Conservation (phyloP, 1,140 invertebrate genomes). For the Brevipalpus yothersi region DNA sequence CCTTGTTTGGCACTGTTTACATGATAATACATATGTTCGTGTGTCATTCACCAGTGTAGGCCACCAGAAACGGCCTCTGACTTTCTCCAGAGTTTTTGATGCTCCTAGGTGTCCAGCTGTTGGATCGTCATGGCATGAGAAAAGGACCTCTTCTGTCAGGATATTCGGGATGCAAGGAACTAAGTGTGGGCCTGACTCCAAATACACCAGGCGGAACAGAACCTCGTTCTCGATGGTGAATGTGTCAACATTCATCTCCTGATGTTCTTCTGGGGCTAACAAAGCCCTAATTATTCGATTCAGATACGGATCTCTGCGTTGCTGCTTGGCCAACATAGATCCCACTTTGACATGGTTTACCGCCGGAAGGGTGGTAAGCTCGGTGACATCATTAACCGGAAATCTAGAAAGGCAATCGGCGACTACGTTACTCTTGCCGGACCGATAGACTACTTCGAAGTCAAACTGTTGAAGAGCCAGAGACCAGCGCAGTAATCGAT, state of each 20-base stretch:
- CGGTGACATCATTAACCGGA: conserved; percentile 10
- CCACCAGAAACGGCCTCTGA: conserved; percentile 13
- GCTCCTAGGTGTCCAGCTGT: conserved; percentile 10
- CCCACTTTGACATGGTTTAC: no score
- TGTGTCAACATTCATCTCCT: not conserved
- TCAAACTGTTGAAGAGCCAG: conserved; percentile 11
- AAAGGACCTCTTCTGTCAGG: conserved; percentile 3
- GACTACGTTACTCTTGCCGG: conserved; percentile 5
- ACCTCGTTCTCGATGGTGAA: not conserved
- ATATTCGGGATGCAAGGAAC: not conserved
- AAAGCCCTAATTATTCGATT: not conserved
- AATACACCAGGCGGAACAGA: not conserved
- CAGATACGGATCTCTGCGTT: not conserved
- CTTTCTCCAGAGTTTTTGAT: conserved; percentile 9
- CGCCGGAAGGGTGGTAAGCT: no score
- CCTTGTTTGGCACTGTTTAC: conserved; percentile 11
- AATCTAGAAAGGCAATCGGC: conserved; percentile 4
- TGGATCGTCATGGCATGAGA: conserved; percentile 9
- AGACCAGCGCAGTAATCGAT: conserved; percentile 15
- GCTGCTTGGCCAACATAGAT: not conserved
- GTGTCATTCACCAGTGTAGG: conserved; percentile 3
- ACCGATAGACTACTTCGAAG: conserved; percentile 10
- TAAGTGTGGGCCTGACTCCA: not conserved
- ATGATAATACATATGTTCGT: conserved; percentile 9
- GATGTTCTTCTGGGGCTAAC: not conserved